Evolutionary conservation across 2,797 vertebrate genomes (phyloP).

Genomic region (Scleropages formosus): DNA sequence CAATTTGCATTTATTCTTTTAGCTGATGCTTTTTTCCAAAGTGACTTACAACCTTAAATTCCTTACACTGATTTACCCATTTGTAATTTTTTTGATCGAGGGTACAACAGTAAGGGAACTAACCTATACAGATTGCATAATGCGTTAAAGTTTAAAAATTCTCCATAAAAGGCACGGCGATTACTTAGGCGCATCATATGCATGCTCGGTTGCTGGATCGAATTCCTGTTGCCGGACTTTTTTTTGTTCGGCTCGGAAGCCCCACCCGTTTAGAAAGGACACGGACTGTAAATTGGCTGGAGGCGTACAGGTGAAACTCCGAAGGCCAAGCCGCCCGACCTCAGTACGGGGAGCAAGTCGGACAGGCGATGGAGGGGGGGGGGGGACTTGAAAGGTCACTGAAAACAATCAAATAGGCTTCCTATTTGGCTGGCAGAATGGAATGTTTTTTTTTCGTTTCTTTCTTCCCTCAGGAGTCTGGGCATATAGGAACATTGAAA

Average conservation of each 20-base stretch:
- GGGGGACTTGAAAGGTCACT: constrained; percentile 16
- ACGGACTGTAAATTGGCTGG: not conserved
- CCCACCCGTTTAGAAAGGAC: not conserved
- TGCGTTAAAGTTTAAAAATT: too few species aligned
- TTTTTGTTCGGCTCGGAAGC: not conserved
- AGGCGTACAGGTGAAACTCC: not conserved
- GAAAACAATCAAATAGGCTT: constrained; percentile 14
- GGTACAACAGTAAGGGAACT: too few species aligned
- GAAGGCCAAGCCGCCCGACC: not conserved
- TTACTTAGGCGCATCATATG: too few species aligned
- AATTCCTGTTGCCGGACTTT: too few species aligned
- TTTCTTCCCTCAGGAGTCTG: not conserved
- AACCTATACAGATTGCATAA: too few species aligned
- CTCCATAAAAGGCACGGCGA: too few species aligned
- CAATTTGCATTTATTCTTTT: too few species aligned
- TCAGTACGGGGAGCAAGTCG: not conserved
- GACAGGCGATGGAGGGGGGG: not conserved
- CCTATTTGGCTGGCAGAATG: not conserved
- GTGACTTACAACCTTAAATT: too few species aligned
- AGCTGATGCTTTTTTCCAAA: too few species aligned
- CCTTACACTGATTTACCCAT: too few species aligned
- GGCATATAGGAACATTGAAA: constrained; percentile 10
- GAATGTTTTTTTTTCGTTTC: not conserved
- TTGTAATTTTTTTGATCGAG: too few species aligned
- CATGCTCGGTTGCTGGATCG: too few species aligned